phyloP scores from a whole-genome alignment of 2,113 vertebrate species.

The Naja naja region DNA sequence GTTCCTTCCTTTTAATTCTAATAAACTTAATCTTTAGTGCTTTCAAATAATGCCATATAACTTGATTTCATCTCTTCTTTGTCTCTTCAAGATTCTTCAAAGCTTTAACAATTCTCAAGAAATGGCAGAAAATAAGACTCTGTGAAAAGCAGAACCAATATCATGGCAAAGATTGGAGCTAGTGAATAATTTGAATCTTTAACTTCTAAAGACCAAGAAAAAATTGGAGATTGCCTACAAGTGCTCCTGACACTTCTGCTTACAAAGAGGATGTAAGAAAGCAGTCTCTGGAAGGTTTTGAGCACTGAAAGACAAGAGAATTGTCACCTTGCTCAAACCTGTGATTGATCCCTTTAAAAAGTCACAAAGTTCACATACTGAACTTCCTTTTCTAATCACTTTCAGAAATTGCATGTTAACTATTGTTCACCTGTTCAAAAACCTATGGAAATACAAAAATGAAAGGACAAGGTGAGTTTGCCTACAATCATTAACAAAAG shows the following conservation, averaged over 20 bases:
- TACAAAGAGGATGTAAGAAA: not conserved
- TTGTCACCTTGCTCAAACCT: not conserved
- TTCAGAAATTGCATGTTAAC: not conserved
- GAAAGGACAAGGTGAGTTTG: too few species aligned
- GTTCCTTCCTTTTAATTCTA: not conserved
- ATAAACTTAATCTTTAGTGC: not conserved
- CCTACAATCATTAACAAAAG: too few species aligned
- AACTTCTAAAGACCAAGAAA: not conserved
- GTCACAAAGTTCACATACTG: not conserved
- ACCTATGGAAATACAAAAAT: too few species aligned
- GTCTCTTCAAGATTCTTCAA: not conserved
- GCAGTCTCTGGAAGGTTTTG: not conserved
- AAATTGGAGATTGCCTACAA: not conserved
- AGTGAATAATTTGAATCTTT: not conserved
- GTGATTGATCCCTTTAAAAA: not conserved
- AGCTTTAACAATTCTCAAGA: not conserved
- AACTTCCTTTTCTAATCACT: not conserved
- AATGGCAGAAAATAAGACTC: not conserved
- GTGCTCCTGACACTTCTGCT: not conserved
- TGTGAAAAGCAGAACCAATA: not conserved
- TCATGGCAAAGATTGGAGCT: not conserved
- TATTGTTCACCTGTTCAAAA: too few species aligned
- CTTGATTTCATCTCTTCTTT: not conserved
- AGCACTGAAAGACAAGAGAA: not conserved
- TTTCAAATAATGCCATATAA: not conserved